phyloP scores from a whole-genome alignment of 2,797 vertebrate genomes.

The Eremophila alpestris region DNA sequence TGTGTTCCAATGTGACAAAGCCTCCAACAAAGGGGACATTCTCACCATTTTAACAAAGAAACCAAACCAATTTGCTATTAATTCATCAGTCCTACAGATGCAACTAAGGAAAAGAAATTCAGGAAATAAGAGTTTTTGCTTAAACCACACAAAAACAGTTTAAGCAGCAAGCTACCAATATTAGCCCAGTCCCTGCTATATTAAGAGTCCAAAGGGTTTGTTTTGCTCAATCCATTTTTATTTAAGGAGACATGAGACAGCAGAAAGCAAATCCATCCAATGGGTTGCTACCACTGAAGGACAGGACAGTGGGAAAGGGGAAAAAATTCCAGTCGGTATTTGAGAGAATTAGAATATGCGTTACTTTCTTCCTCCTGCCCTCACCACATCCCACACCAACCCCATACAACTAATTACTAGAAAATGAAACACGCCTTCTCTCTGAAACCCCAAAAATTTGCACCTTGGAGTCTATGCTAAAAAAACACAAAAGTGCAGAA shows the following conservation, averaged over 20 bases:
- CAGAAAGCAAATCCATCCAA: not conserved
- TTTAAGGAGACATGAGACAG: not conserved
- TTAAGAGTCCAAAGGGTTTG: not conserved
- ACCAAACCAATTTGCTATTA: not conserved
- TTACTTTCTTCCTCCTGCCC: not conserved
- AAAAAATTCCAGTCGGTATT: not conserved
- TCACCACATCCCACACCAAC: not conserved
- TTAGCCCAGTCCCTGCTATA: not conserved
- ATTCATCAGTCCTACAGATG: not conserved
- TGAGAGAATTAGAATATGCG: not conserved
- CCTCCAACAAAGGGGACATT: not conserved
- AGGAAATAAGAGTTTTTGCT: not conserved
- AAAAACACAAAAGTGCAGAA: not conserved
- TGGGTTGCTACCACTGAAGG: not conserved
- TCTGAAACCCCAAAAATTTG: not conserved
- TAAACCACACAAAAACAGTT: not conserved
- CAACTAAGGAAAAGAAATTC: not conserved
- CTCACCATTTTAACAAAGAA: not conserved
- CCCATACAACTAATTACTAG: not conserved
- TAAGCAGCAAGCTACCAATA: not conserved
- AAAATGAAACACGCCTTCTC: not conserved
- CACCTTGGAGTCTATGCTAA: not conserved
- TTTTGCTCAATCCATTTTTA: not conserved
- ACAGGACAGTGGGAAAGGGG: not conserved
- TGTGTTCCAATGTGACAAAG: fast-evolving